A percentile compares a stretch with the other conserved stretches of the same genome.
Conservation (phyloP, 2,113 vertebrate genomes). For the Sinocyclocheilus maitianheensis region DNA sequence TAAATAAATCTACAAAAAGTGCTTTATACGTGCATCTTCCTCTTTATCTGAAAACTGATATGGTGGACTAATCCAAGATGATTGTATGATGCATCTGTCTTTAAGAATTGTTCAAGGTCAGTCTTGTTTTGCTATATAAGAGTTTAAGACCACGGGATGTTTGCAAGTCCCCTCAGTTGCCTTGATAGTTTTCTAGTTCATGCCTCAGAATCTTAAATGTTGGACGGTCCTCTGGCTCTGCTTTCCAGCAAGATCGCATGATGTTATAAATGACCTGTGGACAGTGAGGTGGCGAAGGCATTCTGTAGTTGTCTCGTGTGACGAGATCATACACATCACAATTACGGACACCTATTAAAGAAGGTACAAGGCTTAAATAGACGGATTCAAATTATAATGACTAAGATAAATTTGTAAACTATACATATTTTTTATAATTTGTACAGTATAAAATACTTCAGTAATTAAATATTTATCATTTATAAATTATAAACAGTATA, state of each 20-base stretch:
- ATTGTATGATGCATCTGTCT: not conserved
- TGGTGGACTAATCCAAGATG: not conserved
- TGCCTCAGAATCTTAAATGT: constrained; percentile 60
- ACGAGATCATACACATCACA: constrained; percentile 58
- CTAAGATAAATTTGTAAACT: not conserved
- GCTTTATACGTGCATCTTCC: constrained; percentile 1
- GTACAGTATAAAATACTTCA: not conserved
- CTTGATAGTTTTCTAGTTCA: constrained; percentile 51
- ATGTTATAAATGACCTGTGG: constrained; percentile 52
- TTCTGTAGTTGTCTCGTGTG: constrained; percentile 54
- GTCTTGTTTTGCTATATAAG: not conserved
- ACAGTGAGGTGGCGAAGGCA: constrained; percentile 64
- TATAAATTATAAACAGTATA: not conserved
- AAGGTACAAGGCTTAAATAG: not conserved
- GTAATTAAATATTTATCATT: too few species aligned
- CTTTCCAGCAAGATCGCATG: constrained; percentile 70
- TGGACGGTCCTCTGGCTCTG: constrained; percentile 63
- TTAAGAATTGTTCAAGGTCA: not conserved
- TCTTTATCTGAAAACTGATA: not conserved
- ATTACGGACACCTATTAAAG: constrained; percentile 61
- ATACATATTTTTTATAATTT: not conserved
- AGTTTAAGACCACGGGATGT: not conserved
- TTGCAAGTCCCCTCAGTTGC: constrained; percentile 3
- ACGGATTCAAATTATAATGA: not conserved
- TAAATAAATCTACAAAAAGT: not conserved